Evolutionary conservation across 1,140 invertebrate species (phyloP), one percentile per base, ranked within the genome.

Genomic region (Bombus breviceps): DNA sequence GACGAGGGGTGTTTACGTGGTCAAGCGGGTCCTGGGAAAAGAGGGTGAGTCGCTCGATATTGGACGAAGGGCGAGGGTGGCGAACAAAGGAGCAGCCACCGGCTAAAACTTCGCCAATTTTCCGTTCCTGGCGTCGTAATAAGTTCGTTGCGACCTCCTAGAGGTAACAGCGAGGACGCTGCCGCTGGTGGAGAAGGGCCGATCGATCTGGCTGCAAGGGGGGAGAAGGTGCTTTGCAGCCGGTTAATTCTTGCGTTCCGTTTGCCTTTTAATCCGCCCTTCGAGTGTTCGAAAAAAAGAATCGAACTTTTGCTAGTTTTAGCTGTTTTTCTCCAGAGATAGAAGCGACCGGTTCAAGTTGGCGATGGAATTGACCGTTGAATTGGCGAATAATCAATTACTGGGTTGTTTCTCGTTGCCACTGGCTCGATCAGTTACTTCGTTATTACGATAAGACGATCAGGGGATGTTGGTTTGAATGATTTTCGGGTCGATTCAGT

Each of bases 11-110:
- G 32, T 68, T 79, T 68, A 47, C n/a, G 78, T 39, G 41, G 43
- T 80, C 43, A 69, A 69, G 43, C 43, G 43, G 32, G 15, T 37
- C 43, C 41, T 68, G 78, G 41, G 25, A 43, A 64, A 41, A 66
- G 71, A 47, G 41, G 47, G 47, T 12, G 59, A 59, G 25, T 8
- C 62, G 76, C 13, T 78, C 39, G 76, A 79, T 79, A 43, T 78
- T 22, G 37, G 10, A 28, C 28, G 57, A 78, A 78, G 37, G 59
- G 59, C 59, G 76, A 43, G 75, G 39, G 57, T 41, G 59, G 22
- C 78, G 78, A 69, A 53, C 41, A 79, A 79, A 68, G 62, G 77
- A 68, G 22, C 62, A 68, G 9, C 41, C 9, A 68, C n/a, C 1
- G 37, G 25, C 9, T 15, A 32, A 28, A 78, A 66, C 57, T 43